phyloP scores from a whole-genome alignment of 1,140 invertebrate genomes.

The Drosophila guanche region DNA sequence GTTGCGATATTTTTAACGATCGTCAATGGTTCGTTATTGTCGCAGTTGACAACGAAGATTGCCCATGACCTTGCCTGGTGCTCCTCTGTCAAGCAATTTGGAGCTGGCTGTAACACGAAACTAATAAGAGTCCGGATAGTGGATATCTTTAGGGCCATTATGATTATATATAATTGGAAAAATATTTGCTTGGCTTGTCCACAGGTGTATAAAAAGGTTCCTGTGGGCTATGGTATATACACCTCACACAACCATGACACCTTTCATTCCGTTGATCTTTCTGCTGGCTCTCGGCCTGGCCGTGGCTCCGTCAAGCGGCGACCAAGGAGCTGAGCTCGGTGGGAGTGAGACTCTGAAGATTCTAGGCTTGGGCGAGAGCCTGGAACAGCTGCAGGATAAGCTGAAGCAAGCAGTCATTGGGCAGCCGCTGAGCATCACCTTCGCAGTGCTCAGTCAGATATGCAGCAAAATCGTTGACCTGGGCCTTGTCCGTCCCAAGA shows the following conservation, averaged over 20 bases:
- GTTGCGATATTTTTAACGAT: too few relatives aligned
- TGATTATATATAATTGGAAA: background rate
- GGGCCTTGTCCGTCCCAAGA: slow-evolving; percentile 15
- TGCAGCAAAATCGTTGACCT: slow-evolving; percentile 42
- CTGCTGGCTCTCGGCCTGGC: background rate
- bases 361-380: too few relatives aligned
- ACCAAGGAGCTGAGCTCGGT: background rate
- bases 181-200: too few relatives aligned
- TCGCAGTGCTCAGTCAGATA: slow-evolving; percentile 20
- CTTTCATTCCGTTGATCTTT: background rate
- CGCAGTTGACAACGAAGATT: too few relatives aligned
- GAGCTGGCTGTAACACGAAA: too few relatives aligned
- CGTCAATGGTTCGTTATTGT: too few relatives aligned
- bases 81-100: too few relatives aligned
- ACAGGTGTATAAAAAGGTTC: slow-evolving; percentile 15
- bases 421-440: slow-evolving; percentile 1
- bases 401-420: too few relatives aligned
- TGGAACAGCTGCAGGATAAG: too few relatives aligned
- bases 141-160: background rate
- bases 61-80: too few relatives aligned
- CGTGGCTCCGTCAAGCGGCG: too few relatives aligned
- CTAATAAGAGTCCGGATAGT: slow-evolving; percentile 1
- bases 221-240: background rate
- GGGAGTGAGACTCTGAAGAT: background rate
- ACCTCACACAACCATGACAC: slow-evolving; percentile 17